A percentile compares a stretch with the other conserved stretches of the same genome.
These are phyloP conservation scores for Xylota segnis DNA, from an alignment of 2,888 invertebrate species.

Conservation along the genomic window DNA sequence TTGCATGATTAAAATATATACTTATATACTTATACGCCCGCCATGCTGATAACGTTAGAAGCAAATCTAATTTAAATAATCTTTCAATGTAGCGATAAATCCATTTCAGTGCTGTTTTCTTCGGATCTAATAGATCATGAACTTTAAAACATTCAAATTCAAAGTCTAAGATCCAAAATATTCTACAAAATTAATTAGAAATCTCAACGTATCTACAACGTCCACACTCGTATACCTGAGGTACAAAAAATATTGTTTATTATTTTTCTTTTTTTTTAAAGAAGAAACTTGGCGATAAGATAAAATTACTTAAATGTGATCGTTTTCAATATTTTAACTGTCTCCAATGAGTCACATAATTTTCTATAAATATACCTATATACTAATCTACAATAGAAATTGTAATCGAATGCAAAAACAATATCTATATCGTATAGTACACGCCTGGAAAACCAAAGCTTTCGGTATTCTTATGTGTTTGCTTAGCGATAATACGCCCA, in stretches of 20 bases:
- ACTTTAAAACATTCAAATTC: constrained; percentile 26
- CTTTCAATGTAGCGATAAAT: constrained; percentile 45
- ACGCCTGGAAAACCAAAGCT: constrained; percentile 3
- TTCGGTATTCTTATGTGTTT: constrained; percentile 23
- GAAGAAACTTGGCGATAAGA: background rate
- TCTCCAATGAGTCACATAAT: constrained; percentile 3
- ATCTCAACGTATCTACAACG: constrained; percentile 10
- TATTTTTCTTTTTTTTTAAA: background rate
- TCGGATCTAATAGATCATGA: constrained; percentile 31
- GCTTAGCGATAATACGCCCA: constrained; percentile 21
- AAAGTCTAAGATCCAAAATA: constrained; percentile 35
- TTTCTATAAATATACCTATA: constrained; percentile 1
- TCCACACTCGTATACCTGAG: background rate
- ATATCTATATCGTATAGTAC: background rate
- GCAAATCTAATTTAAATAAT: constrained; percentile 55
- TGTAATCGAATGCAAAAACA: constrained; percentile 13
- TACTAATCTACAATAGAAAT: constrained; percentile 19
- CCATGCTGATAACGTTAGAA: constrained; percentile 42
- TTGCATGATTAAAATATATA: background rate
- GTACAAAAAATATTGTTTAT: background rate
- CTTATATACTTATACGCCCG: background rate
- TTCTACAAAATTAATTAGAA: constrained; percentile 7
- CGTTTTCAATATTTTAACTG: background rate
- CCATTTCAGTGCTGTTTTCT: constrained; percentile 27
- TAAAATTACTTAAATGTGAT: background rate